Evolutionary conservation across 2,888 invertebrate species (phyloP).

Genomic region (Baronia brevicornis): DNA sequence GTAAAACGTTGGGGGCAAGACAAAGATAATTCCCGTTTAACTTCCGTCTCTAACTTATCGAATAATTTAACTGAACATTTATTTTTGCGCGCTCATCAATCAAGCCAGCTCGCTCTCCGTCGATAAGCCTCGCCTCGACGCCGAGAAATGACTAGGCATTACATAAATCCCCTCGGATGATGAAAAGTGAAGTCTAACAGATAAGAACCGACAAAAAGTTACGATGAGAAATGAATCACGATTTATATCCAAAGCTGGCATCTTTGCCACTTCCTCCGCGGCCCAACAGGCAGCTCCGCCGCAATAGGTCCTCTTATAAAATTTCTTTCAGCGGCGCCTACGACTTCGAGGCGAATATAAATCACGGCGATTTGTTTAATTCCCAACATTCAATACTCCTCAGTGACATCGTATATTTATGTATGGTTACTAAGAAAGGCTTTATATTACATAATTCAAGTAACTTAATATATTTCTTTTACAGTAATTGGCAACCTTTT

Average conservation of each 20-base stretch:
- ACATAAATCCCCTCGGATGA: constrained; percentile 77
- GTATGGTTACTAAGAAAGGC: no score
- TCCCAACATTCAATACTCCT: constrained; percentile 7
- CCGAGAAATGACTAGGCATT: constrained; percentile 78
- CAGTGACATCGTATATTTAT: no score
- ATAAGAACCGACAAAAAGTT: constrained; percentile 78
- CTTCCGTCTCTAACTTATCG: constrained; percentile 77
- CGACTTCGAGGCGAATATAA: constrained; percentile 22
- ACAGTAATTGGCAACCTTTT: no score
- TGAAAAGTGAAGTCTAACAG: constrained; percentile 78
- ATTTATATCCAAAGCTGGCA: constrained; percentile 66
- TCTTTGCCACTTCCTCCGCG: constrained; percentile 41
- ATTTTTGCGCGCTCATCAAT: constrained; percentile 77
- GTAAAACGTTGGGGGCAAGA: constrained; percentile 71
- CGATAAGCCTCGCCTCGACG: constrained; percentile 75
- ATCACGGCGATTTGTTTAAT: constrained; percentile 21
- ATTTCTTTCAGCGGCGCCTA: constrained; percentile 10
- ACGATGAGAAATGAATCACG: constrained; percentile 77
- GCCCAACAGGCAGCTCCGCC: constrained; percentile 20
- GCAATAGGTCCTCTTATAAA: constrained; percentile 18
- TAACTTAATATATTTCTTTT: no score
- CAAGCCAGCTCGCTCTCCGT: constrained; percentile 69
- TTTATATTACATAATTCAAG: no score
- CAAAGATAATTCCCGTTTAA: constrained; percentile 77
- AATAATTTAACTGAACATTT: constrained; percentile 78